A percentile compares a stretch with the other conserved stretches of the same genome.
Evolutionary conservation across 2,888 invertebrate genomes (phyloP).

Genomic region (Drosophila affinis): DNA sequence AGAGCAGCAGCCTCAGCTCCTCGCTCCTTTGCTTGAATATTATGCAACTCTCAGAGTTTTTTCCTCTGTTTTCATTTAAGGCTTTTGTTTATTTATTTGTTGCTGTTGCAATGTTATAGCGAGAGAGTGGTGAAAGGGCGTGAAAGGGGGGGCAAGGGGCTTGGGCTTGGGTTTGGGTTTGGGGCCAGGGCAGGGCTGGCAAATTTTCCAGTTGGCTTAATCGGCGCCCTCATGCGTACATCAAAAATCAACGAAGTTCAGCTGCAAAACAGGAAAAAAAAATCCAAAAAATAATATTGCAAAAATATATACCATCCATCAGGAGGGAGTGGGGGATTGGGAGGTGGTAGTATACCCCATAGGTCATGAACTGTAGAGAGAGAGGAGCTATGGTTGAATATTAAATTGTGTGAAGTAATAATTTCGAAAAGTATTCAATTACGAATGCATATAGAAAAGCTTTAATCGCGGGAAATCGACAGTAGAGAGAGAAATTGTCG

Average conservation of each 20-base stretch:
- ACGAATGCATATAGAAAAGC: background rate
- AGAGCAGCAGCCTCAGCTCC: constrained; percentile 16
- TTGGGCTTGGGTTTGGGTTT: too few relatives aligned
- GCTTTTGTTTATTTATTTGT: constrained; percentile 60
- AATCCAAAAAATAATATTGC: constrained; percentile 37
- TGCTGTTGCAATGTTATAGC: constrained; percentile 36
- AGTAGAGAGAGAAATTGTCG: background rate
- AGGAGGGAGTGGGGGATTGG: background rate
- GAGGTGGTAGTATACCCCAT: background rate
- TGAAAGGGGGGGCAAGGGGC: constrained; percentile 1
- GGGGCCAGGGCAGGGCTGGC: constrained; percentile 33
- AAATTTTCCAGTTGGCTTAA: constrained; percentile 82
- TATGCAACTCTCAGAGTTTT: constrained; percentile 23
- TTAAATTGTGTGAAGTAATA: background rate
- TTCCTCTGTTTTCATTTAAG: constrained; percentile 56
- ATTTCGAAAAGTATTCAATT: background rate
- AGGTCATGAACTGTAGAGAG: background rate
- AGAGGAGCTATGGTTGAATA: background rate
- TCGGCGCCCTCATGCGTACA: constrained; percentile 82
- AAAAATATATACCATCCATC: constrained; percentile 19
- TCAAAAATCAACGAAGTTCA: constrained; percentile 57
- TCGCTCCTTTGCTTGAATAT: constrained; percentile 14
- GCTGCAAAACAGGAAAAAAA: constrained; percentile 58
- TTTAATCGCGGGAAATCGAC: background rate
- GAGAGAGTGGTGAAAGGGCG: background rate